These are phyloP conservation scores for Cercopithecus mona DNA, from an alignment of 2,113 vertebrate genomes.

Conservation along the genomic window DNA sequence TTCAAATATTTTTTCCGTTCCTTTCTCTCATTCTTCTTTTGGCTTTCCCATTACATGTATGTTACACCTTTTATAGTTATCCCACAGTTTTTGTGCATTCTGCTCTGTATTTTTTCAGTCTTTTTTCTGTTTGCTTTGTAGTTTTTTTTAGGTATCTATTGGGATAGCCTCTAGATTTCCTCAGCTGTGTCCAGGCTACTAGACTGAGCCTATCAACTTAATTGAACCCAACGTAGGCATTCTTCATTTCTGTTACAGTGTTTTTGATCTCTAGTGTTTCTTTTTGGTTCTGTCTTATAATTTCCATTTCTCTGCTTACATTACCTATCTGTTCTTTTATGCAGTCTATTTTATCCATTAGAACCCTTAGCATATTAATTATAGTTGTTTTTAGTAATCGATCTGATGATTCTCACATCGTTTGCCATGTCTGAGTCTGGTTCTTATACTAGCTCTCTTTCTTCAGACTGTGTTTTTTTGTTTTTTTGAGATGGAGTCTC, in stretches of 20 bases:
- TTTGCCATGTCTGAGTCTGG: background rate
- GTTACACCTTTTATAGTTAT: background rate
- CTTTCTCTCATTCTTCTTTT: background rate
- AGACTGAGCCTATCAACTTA: background rate
- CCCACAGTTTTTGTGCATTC: background rate
- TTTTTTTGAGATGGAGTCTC: no score
- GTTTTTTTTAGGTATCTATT: background rate
- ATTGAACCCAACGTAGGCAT: background rate
- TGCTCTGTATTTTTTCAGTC: background rate
- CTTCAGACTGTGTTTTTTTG: background rate
- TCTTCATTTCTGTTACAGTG: background rate
- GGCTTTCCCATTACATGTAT: background rate
- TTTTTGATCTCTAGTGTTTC: background rate
- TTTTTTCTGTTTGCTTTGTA: background rate
- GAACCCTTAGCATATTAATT: background rate
- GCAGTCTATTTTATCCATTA: background rate
- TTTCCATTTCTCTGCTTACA: background rate
- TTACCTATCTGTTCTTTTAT: background rate
- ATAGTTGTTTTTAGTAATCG: background rate
- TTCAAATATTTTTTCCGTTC: background rate
- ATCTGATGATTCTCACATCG: background rate
- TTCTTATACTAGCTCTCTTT: background rate
- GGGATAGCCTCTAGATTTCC: background rate
- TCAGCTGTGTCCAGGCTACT: background rate
- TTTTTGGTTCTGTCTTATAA: background rate